Percentiles rank a stretch among this genome's conserved stretches.
Evolutionary conservation across 2,113 vertebrate genomes (phyloP).

Genomic region (Ctenomys sociabilis): DNA sequence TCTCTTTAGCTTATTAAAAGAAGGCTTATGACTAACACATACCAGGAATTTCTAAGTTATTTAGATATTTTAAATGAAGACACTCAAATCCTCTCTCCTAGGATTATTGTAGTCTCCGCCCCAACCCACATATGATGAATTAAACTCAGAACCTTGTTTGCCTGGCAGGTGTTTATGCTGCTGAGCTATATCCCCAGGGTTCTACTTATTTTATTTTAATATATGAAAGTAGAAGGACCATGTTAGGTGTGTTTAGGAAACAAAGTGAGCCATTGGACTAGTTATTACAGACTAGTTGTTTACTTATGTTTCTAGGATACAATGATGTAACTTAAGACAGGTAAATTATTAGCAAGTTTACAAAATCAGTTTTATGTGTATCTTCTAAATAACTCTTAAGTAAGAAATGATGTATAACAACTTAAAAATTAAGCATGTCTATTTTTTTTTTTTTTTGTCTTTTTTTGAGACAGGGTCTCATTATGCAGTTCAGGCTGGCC

Average conservation of each 20-base stretch:
- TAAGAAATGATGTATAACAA: not conserved
- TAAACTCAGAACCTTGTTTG: too few relatives aligned
- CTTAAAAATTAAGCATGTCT: slow-evolving; percentile 8
- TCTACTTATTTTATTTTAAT: slow-evolving; percentile 23
- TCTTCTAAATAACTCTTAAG: not conserved
- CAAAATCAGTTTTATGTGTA: not conserved
- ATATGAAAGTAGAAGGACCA: not conserved
- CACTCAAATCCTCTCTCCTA: not conserved
- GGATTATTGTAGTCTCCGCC: too few relatives aligned
- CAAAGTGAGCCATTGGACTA: not conserved
- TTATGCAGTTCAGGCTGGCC: too few relatives aligned
- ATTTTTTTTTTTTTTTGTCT: not conserved
- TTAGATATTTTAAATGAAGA: slow-evolving; percentile 40
- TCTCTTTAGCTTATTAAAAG: slow-evolving; percentile 47
- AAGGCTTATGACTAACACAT: not conserved
- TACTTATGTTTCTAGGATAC: slow-evolving; percentile 2
- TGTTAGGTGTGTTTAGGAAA: not conserved
- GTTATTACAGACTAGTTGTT: not conserved
- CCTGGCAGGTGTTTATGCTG: too few relatives aligned
- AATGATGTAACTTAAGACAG: slow-evolving; percentile 45
- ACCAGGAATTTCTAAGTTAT: slow-evolving; percentile 22
- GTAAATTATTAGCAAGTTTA: not conserved
- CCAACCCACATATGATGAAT: too few relatives aligned
- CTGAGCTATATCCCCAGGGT: too few relatives aligned
- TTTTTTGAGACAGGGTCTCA: too few relatives aligned